phyloP scores from a whole-genome alignment of 2,113 vertebrate species.

The Rhabdornis inornatus region DNA sequence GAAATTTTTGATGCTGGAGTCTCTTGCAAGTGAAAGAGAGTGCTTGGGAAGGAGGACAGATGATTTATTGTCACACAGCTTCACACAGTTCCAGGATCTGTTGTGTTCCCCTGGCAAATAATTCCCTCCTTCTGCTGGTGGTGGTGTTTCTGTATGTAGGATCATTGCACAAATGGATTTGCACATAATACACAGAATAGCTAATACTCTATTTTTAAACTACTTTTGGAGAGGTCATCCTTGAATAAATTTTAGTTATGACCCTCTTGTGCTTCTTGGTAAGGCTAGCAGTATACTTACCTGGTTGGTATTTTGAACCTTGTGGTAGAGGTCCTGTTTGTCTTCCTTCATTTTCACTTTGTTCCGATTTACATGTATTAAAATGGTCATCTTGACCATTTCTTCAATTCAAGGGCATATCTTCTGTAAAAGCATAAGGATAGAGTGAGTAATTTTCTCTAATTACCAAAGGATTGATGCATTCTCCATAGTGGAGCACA shows the following conservation, averaged over 20 bases:
- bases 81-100: neutral
- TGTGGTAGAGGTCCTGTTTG: neutral
- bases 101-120: neutral
- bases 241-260: neutral
- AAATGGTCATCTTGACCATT: neutral
- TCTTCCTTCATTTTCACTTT: neutral
- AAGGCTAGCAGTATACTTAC: neutral
- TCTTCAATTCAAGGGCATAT: neutral
- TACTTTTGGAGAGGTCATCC: neutral
- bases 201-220: neutral
- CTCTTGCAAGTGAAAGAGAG: neutral
- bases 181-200: neutral
- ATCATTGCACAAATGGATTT: neutral
- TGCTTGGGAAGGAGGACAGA: neutral
- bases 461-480: neutral
- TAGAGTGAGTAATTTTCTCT: neutral
- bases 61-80: neutral
- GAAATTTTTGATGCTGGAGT: neutral
- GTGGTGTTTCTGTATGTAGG: neutral
- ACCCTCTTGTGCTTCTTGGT: neutral
- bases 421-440: neutral
- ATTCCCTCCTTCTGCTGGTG: neutral
- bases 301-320: neutral
- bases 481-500: neutral
- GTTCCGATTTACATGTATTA: neutral